Base-by-base conservation (phyloP, 2,888 invertebrate species). In the Seladonia tumulorum region DNA sequence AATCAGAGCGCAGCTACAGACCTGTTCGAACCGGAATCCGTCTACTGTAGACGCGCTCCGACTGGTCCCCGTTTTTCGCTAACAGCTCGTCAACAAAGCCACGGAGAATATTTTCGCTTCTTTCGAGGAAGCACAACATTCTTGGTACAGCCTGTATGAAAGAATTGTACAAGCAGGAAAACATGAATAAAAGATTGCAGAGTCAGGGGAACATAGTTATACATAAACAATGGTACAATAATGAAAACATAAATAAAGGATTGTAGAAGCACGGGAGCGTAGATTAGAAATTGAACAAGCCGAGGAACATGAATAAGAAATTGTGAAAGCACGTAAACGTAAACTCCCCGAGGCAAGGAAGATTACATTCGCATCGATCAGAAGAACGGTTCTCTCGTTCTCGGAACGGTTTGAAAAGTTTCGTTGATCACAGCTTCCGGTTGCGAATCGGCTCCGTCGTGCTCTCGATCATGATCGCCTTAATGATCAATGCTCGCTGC, bases 381-480 rank as follows among this genome's bases (percentile, higher is more conserved):
- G 63, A 63, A 29, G 63, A 63, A 29, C 25, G 63, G 29, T 63
- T 63, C 25, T 63, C 16, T 5, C 14, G 63, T 63, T 63, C 45
- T 63, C 25, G 25, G 63, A 63, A 29, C 63, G 29, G 29, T 63
- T 63, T 63, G 63, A 63, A 29, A 63, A 63, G 63, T 42, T 49
- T 63, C 18, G 75, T n/a, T 57, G 14, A n/a, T 18, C 16, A 8
- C 18, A 25, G 18, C 25, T 42, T 39, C 39, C 14, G 25, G 60
- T 63, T 42, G 29, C 29, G 63, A 29, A 29, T 16, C 63, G 7
- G 25, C 29, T 29, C 25, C 63, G 63, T 29, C 14, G 25, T 29
- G 63, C 63, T 29, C 63, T 73, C 66, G 66, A 79, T 74, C 79
- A 39, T 25, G 74, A 82, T 74, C 75, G 57, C 35, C 60, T 35